phyloP scores from a whole-genome alignment of 2,888 invertebrate genomes.

The Ectobius pallidus region DNA sequence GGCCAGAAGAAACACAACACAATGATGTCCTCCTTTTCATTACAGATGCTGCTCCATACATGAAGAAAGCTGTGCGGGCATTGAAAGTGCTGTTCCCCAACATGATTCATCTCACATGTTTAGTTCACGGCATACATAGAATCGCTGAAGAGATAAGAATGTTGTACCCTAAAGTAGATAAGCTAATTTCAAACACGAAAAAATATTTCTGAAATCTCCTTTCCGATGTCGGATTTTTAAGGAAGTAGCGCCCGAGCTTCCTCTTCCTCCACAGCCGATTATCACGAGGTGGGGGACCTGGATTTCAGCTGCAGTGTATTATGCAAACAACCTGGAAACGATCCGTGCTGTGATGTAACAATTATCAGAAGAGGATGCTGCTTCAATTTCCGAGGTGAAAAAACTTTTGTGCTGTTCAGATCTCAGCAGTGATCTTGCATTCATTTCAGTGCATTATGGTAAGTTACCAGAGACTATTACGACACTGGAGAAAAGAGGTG shows the following conservation, averaged over 20 bases:
- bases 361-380: constrained; percentile 5
- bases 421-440: neutral
- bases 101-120: constrained; percentile 1
- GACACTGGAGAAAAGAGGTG: neutral
- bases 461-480: neutral
- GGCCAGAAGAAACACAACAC: neutral
- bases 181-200: neutral
- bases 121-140: neutral
- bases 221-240: neutral
- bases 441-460: neutral
- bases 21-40: constrained; percentile 12
- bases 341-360: no score
- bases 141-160: constrained; percentile 1
- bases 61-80: neutral
- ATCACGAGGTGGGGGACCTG: neutral
- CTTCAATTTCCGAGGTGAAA: constrained; percentile 5
- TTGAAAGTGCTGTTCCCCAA: constrained; percentile 11
- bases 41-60: neutral
- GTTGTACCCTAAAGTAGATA: constrained; percentile 1
- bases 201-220: neutral
- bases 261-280: neutral
- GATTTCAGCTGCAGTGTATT: constrained; percentile 2
- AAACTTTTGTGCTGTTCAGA: neutral
- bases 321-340: neutral
- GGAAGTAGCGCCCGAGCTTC: neutral